A percentile compares a stretch with the other conserved stretches of the same genome.
phyloP scores from a whole-genome alignment of 2,797 vertebrate genomes.

The Eremophila alpestris region DNA sequence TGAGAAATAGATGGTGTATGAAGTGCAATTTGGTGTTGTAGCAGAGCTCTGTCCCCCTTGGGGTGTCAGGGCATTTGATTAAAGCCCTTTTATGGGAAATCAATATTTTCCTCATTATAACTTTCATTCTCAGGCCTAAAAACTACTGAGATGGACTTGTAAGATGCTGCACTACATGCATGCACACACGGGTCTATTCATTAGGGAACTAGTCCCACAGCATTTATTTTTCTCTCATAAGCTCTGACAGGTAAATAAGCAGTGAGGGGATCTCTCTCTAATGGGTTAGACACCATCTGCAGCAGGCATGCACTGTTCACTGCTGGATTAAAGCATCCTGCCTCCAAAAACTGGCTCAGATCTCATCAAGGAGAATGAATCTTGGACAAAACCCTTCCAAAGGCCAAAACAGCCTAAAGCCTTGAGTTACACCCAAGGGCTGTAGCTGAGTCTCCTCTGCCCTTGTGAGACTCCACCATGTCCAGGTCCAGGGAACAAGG shows the following conservation, averaged over 20 bases:
- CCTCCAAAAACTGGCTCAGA: background rate
- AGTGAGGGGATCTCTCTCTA: background rate
- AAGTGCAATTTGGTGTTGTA: conserved; percentile 75
- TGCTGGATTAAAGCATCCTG: background rate
- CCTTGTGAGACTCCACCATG: background rate
- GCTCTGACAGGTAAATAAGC: conserved; percentile 4
- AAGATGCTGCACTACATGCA: conserved; percentile 25
- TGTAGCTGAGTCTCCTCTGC: background rate
- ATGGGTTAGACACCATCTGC: background rate
- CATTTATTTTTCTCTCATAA: conserved; percentile 11
- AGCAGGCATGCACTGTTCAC: background rate
- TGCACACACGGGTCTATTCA: conserved; percentile 10
- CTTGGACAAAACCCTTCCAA: background rate
- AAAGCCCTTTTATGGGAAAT: conserved; percentile 80
- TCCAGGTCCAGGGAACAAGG: background rate
- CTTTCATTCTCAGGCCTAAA: conserved; percentile 70
- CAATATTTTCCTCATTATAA: conserved; percentile 78
- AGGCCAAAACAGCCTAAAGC: background rate
- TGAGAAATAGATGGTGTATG: conserved; percentile 76
- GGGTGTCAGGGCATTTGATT: conserved; percentile 75
- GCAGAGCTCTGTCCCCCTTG: conserved; percentile 65
- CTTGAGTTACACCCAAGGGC: background rate
- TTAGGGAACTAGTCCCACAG: background rate
- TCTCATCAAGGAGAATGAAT: no score
- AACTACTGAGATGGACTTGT: conserved; percentile 64